Evolutionary conservation across 1,140 invertebrate species (phyloP), one percentile per base, ranked within the genome.

Genomic region (Bombus difficillimus): DNA sequence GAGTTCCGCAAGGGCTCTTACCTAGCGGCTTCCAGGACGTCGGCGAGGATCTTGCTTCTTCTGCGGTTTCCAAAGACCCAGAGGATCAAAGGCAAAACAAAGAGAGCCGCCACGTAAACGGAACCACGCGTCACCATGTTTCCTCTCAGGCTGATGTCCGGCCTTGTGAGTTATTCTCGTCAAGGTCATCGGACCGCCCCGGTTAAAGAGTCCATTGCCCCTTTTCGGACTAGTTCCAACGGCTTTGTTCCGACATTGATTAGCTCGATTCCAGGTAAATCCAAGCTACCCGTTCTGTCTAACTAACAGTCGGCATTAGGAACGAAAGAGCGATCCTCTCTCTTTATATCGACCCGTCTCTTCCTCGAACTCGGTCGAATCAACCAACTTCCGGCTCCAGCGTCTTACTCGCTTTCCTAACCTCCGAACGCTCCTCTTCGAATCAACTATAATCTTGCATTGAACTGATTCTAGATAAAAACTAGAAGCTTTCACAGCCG

Each of bases 111-210:
- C 53, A 83, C 74, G 80, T 90, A 91, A 88, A 92, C 88, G 47
- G 86, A 91, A 66, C 37, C 84, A 71, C 85, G 81, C 59, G 91
- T 89, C 88, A 87, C 73, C 89, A 86, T 90, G 62, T 74, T 87
- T 80, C 66, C 47, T 66, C 34, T 53, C 28, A 59, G 43, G 47
- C 82, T 47, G 76, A 81, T 78, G 68, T 68, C 53, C 83, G 83
- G 57, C 89, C 86, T 90, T 90, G 88, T 6, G 66, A 76, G 77
- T 88, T 89, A 89, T 88, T 90, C 81, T 83, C 72, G 88, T 88
- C 86, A 88, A 88, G 86, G 88, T 84, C 78, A 62, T 59, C 59
- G 66, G 72, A 79, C 64, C 74, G 77, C n/a, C 84, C 81, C 81
- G 43, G 18, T 72, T 59, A 53, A 25, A 18, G 64, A 53, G 71